Conservation (phyloP, 2,888 invertebrate genomes). For the Tridacna crocea region DNA sequence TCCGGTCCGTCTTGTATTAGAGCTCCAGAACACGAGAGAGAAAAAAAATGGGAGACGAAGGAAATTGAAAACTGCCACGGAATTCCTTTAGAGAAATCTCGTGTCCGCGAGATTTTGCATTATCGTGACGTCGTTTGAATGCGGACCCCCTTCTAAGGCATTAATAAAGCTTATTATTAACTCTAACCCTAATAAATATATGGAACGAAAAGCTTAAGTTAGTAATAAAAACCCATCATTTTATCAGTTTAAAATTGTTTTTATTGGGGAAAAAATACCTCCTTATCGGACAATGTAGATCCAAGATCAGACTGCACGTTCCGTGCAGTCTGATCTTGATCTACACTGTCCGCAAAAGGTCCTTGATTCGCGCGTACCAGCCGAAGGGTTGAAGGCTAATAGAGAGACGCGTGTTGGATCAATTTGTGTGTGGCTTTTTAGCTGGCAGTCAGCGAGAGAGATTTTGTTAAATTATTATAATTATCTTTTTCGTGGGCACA, state of each 20-base stretch:
- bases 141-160: conserved; percentile 31
- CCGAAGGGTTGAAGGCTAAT: conserved; percentile 32
- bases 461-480: conserved; percentile 42
- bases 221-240: no score
- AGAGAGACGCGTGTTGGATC: conserved; percentile 39
- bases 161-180: conserved; percentile 58
- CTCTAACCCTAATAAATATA: neutral
- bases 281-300: no score
- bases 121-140: conserved; percentile 43
- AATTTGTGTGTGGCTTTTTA: conserved; percentile 40
- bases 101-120: conserved; percentile 50
- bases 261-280: no score
- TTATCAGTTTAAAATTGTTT: no score
- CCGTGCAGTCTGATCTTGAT: no score
- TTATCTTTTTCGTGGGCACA: conserved; percentile 9
- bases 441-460: conserved; percentile 26
- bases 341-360: no score
- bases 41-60: neutral
- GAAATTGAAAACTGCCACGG: conserved; percentile 19
- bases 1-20: conserved; percentile 2
- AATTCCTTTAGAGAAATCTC: conserved; percentile 32
- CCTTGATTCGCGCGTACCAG: no score
- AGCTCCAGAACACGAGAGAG: neutral
- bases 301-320: no score
- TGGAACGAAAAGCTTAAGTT: no score